Evolutionary conservation across 2,888 invertebrate species (phyloP).

Genomic region (Perizoma flavofasciatum): DNA sequence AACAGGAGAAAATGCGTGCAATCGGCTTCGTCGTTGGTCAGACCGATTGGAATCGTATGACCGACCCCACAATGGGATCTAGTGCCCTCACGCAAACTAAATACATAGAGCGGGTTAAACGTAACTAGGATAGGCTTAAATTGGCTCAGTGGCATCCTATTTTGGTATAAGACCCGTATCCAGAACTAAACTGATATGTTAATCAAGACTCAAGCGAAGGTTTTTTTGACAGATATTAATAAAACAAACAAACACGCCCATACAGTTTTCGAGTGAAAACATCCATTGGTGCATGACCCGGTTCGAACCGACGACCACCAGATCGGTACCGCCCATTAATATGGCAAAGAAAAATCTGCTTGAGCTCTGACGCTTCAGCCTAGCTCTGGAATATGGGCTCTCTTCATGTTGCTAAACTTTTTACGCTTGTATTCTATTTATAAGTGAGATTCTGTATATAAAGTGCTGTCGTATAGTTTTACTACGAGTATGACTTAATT

Average conservation of each 20-base stretch:
- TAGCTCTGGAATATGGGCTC: too few relatives aligned
- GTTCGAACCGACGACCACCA: too few relatives aligned
- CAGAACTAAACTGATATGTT: too few relatives aligned
- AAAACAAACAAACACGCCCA: too few relatives aligned
- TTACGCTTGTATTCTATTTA: slow-evolving; percentile 5
- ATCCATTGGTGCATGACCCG: too few relatives aligned
- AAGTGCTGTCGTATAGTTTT: background rate
- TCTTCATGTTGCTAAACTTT: background rate
- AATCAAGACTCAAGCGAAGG: too few relatives aligned
- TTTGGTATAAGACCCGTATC: background rate
- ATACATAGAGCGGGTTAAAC: slow-evolving; percentile 89
- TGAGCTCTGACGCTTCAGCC: too few relatives aligned
- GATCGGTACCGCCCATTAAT: too few relatives aligned
- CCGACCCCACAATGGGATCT: slow-evolving; percentile 94
- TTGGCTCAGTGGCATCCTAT: slow-evolving; percentile 1
- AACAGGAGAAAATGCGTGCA: slow-evolving; percentile 96
- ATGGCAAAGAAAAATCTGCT: too few relatives aligned
- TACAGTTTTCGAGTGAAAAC: too few relatives aligned
- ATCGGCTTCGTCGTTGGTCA: slow-evolving; percentile 98
- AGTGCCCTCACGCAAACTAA: slow-evolving; percentile 97
- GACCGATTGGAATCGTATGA: slow-evolving; percentile 98
- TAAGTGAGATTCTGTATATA: background rate
- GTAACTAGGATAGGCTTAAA: slow-evolving; percentile 37
- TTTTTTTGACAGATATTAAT: too few relatives aligned
- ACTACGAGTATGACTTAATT: background rate